phyloP scores from a whole-genome alignment of 2,797 vertebrate species.

The Knipowitschia caucasica region DNA sequence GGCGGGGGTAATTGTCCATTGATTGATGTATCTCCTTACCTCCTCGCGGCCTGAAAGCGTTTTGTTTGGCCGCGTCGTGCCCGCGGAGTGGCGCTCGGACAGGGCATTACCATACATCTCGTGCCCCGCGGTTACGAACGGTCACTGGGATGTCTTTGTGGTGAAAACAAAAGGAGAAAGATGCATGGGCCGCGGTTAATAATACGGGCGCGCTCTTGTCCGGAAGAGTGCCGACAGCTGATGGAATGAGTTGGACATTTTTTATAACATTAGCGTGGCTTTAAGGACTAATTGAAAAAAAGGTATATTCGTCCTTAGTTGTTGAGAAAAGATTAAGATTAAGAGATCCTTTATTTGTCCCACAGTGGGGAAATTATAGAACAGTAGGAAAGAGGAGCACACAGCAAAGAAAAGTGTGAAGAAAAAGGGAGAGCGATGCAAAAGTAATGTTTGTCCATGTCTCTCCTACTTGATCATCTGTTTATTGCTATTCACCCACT shows the following conservation, averaged over 20 bases:
- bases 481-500: no score
- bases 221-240: slow-evolving; percentile 32
- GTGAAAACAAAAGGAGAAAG: slow-evolving; percentile 61
- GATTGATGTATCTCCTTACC: slow-evolving; percentile 80
- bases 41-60: slow-evolving; percentile 71
- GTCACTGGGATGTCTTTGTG: slow-evolving; percentile 49
- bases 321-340: no score
- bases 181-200: slow-evolving; percentile 47
- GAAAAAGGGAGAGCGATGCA: no score
- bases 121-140: slow-evolving; percentile 9
- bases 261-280: background rate
- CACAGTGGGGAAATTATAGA: no score
- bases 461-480: no score
- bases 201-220: slow-evolving; percentile 36
- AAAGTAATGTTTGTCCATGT: no score
- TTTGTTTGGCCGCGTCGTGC: slow-evolving; percentile 57
- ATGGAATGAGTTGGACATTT: slow-evolving; percentile 10
- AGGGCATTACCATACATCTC: slow-evolving; percentile 71
- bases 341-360: no score
- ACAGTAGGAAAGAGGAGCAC: no score
- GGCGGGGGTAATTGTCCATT: slow-evolving; percentile 82
- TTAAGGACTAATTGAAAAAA: no score
- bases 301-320: no score
- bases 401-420: no score
- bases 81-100: slow-evolving; percentile 48